phyloP scores from a whole-genome alignment of 2,888 invertebrate species.

The Amblyteles armatorius region DNA sequence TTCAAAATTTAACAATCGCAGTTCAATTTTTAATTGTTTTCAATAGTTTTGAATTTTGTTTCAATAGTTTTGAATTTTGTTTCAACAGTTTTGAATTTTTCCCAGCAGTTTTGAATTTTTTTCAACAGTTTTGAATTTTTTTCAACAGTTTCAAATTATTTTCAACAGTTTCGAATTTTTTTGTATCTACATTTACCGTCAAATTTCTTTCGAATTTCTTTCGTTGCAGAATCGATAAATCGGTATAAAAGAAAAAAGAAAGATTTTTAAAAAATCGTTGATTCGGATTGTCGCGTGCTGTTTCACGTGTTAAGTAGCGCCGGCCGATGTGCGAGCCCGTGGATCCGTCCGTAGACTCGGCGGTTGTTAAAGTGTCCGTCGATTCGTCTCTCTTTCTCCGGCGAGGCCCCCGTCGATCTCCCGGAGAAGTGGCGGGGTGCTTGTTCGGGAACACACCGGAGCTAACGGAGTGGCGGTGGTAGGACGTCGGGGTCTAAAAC shows the following conservation, averaged over 20 bases:
- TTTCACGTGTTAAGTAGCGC: slow-evolving; percentile 1
- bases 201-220: background rate
- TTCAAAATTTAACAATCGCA: background rate
- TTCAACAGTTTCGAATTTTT: no score
- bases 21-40: background rate
- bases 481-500: slow-evolving; percentile 70
- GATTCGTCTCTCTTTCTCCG: slow-evolving; percentile 64
- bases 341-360: slow-evolving; percentile 73
- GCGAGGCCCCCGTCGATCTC: slow-evolving; percentile 23
- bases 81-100: background rate
- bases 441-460: background rate
- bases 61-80: no score
- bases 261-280: background rate
- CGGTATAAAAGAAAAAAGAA: background rate
- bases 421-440: slow-evolving; percentile 19
- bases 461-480: slow-evolving; percentile 60
- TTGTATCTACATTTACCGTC: background rate
- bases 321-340: slow-evolving; percentile 27
- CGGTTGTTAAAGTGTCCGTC: slow-evolving; percentile 76
- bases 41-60: no score
- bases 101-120: no score
- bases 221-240: background rate
- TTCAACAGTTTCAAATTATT: no score
- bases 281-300: background rate
- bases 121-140: no score